Conservation (phyloP, 2,113 vertebrate genomes). For the Poeciliopsis occidentalis region DNA sequence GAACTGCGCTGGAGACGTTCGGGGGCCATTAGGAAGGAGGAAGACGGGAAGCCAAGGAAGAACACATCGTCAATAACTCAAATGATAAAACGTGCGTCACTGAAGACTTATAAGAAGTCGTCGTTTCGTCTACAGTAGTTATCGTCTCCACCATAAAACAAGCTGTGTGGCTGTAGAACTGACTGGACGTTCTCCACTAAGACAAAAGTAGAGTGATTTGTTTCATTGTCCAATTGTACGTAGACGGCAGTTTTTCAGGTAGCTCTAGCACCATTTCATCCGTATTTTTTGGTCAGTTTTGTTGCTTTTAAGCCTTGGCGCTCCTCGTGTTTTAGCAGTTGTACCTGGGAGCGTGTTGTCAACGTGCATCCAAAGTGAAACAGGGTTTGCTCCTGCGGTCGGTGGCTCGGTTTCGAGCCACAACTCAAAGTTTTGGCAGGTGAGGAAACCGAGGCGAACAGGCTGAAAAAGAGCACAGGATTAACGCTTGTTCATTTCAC, state of each 20-base stretch:
- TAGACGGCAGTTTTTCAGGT: background rate
- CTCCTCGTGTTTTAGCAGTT: background rate
- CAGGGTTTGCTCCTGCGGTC: no score
- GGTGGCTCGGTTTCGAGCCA: no score
- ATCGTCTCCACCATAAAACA: background rate
- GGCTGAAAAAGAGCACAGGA: background rate
- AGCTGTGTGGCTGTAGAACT: background rate
- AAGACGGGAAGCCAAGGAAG: background rate
- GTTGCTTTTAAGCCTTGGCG: no score
- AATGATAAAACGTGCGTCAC: background rate
- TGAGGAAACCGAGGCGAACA: background rate
- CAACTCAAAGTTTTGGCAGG: no score
- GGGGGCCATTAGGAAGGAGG: constrained; percentile 4
- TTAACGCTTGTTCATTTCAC: no score
- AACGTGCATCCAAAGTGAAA: no score
- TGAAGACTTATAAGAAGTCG: background rate
- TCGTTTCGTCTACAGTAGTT: background rate
- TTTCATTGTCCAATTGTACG: background rate
- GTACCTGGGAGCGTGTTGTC: no score
- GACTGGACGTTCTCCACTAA: background rate
- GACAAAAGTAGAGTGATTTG: background rate
- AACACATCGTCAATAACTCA: background rate
- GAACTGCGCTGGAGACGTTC: constrained; percentile 1
- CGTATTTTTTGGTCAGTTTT: background rate
- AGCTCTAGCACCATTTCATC: background rate